These are phyloP conservation scores for Balaeniceps rex DNA, from an alignment of 2,113 vertebrate species.

Conservation along the genomic window DNA sequence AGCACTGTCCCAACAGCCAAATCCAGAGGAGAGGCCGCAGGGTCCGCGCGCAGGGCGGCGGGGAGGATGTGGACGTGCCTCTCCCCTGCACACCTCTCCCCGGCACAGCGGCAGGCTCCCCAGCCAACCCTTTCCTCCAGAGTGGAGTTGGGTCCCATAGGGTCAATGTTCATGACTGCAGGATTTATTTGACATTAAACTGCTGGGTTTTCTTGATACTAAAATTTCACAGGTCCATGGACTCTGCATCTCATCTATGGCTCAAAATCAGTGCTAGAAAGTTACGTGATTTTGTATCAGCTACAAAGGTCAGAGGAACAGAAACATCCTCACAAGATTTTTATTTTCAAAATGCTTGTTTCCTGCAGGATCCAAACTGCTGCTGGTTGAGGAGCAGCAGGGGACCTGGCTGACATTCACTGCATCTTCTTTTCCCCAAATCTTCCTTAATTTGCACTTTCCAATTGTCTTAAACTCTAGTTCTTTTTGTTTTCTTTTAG, in stretches of 20 bases:
- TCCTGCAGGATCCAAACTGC: not conserved
- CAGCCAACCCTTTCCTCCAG: not conserved
- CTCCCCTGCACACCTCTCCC: not conserved
- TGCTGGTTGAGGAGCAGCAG: not conserved
- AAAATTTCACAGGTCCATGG: not conserved
- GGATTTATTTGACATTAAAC: not conserved
- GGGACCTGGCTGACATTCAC: not conserved
- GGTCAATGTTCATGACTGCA: accelerated
- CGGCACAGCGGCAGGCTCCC: not conserved
- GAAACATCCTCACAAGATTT: not conserved
- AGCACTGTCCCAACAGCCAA: not conserved
- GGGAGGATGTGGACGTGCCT: not conserved
- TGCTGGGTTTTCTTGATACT: not conserved
- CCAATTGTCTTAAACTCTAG: not conserved
- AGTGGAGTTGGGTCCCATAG: not conserved
- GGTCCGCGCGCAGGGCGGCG: not conserved
- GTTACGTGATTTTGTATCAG: not conserved
- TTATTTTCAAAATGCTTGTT: not conserved
- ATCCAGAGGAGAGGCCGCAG: not conserved
- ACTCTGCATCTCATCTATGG: not conserved
- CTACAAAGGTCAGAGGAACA: not conserved
- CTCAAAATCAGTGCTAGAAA: not conserved
- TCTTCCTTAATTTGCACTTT: not conserved
- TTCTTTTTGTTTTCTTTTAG: not conserved
- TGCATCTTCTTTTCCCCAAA: not conserved